Evolutionary conservation across 2,797 vertebrate genomes (phyloP).

Genomic region (Knipowitschia caucasica): DNA sequence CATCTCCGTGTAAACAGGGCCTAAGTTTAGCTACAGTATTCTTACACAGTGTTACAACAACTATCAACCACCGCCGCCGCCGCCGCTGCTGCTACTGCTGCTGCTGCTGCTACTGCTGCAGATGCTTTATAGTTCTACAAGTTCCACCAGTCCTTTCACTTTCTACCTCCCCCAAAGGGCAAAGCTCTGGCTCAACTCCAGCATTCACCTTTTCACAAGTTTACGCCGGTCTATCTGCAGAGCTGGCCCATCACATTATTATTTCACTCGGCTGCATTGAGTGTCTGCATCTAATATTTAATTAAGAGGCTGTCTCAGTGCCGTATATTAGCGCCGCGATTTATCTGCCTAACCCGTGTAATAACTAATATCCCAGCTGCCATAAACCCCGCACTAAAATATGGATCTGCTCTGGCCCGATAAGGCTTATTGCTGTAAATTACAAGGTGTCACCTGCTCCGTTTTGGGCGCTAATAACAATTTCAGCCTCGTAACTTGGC

Average conservation of each 20-base stretch:
- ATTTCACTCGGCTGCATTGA: conserved; percentile 30
- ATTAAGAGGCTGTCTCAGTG: conserved; percentile 43
- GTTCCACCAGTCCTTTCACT: too few relatives aligned
- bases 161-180: not conserved
- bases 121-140: not conserved
- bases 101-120: not conserved
- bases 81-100: not conserved
- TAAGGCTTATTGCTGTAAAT: conserved; percentile 32
- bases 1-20: too few relatives aligned
- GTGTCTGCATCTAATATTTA: conserved; percentile 39
- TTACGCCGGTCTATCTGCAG: conserved; percentile 19
- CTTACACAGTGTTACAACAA: too few relatives aligned
- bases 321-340: conserved; percentile 34
- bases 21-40: too few relatives aligned
- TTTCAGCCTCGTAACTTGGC: conserved; percentile 23
- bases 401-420: conserved; percentile 22
- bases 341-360: conserved; percentile 25
- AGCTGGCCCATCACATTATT: conserved; percentile 11
- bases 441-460: conserved; percentile 22
- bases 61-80: too few relatives aligned
- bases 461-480: conserved; percentile 34
- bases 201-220: conserved; percentile 11
- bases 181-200: not conserved
- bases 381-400: conserved; percentile 34
- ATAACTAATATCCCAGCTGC: conserved; percentile 29